A percentile compares a stretch with the other conserved stretches of the same genome.
phyloP scores from a whole-genome alignment of 2,113 vertebrate genomes.

The Silurus asotus region DNA sequence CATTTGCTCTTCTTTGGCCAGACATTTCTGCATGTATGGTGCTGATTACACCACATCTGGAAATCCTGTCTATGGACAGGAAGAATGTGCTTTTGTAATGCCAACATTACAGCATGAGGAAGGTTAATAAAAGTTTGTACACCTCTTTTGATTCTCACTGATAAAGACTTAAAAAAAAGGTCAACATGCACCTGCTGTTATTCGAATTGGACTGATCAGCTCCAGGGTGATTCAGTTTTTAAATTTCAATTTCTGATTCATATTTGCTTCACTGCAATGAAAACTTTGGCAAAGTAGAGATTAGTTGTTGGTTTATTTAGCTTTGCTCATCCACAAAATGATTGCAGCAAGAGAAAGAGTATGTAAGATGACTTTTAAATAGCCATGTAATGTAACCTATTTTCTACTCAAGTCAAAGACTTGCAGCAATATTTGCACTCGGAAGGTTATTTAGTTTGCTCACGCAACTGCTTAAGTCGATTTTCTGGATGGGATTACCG shows the following conservation, averaged over 20 bases:
- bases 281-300: not conserved
- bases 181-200: not conserved
- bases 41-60: not conserved
- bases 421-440: not conserved
- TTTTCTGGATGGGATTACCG: not conserved
- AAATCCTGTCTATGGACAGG: not conserved
- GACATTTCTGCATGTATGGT: not conserved
- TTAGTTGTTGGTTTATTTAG: not conserved
- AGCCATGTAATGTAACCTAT: not conserved
- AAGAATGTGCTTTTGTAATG: not conserved
- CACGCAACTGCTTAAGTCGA: not conserved
- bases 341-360: not conserved
- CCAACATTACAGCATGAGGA: not conserved
- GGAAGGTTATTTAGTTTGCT: not conserved
- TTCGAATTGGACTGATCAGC: not conserved
- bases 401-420: not conserved
- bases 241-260: too few relatives aligned
- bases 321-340: not conserved
- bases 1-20: not conserved
- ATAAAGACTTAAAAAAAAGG: not conserved
- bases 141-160: not conserved
- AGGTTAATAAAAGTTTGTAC: not conserved
- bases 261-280: not conserved
- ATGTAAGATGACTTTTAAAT: not conserved
- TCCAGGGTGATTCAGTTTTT: not conserved